These are phyloP conservation scores for Psettodes erumei DNA, from an alignment of 2,113 vertebrate genomes.

Conservation along the genomic window DNA sequence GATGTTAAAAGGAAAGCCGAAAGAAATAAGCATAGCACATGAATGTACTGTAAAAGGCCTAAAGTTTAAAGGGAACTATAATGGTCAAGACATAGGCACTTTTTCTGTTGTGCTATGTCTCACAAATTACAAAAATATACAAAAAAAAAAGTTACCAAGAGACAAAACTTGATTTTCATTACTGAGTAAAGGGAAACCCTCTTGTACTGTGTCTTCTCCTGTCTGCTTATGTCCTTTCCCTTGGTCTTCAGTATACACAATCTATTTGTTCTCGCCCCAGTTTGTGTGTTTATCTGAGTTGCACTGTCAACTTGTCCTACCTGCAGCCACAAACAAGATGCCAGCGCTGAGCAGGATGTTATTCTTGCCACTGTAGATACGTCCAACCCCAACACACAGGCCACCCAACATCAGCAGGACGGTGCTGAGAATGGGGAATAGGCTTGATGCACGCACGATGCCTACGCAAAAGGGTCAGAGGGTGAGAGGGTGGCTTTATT, in stretches of 20 bases:
- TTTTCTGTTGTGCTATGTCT: neutral
- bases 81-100: neutral
- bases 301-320: slow-evolving; percentile 71
- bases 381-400: slow-evolving; percentile 92
- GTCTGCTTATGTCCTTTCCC: neutral
- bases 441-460: slow-evolving; percentile 94
- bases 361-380: slow-evolving; percentile 93
- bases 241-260: neutral
- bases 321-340: slow-evolving; percentile 97
- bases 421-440: slow-evolving; percentile 97
- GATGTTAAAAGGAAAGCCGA: neutral
- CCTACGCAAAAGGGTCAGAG: slow-evolving; percentile 78
- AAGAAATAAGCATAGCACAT: neutral
- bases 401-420: slow-evolving; percentile 92
- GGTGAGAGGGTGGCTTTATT: neutral
- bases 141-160: too few species aligned
- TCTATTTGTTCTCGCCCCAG: slow-evolving; percentile 7
- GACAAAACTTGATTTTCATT: neutral
- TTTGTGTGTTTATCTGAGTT: slow-evolving; percentile 13
- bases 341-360: slow-evolving; percentile 96
- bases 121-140: slow-evolving; percentile 14
- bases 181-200: neutral
- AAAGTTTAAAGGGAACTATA: neutral
- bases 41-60: neutral
- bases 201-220: neutral